Base-by-base conservation (phyloP, 2,797 vertebrate genomes). In the Leptatherina wallacei region DNA sequence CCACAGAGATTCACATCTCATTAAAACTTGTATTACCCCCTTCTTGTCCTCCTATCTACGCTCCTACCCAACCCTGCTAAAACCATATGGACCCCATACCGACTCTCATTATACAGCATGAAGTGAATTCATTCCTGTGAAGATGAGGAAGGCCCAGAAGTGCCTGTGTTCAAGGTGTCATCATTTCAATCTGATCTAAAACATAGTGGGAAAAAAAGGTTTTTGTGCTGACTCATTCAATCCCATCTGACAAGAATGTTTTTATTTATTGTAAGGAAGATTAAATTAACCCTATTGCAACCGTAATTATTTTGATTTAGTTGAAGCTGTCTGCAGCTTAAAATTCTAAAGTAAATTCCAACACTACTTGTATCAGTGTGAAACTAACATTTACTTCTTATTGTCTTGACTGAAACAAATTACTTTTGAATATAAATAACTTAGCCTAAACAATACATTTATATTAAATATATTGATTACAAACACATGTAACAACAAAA, bases 11-110 rank as follows among this genome's bases (percentile, higher is more conserved):
- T 84, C 73, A 86, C 81, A 85, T 92, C 90, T 93, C 91, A 94
- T 94, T 93, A 93, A 93, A 94, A 88, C 65, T 64, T 91, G 90
- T 83, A 93, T 89, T 90, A 88, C 86, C 82, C 79, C 85, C 86
- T 80, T 81, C 74, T 83, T 69, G 78, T 70, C 86, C 84, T 71
- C 44, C 75, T 38, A 72, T 80, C 82, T 80, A 64, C 6, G 16
- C 73, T 80, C 82, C 78, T 70, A 71, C 73, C 80, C 84, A 86
- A 59, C 78, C 90, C 84, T 65, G 83, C 86, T 85, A 83, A 79
- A 92, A 88, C 91, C 93, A 92, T 93, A 95, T 93, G 94, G 92
- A 89, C 93, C 91, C 78, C 93, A 94, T 90, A 93, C 92, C 18
- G 91, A 87, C 87, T 87, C 91, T 94, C 91, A 94, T 94, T 93